These are phyloP conservation scores for Drosophila algonquin DNA, from an alignment of 2,888 invertebrate genomes.

Conservation along the genomic window DNA sequence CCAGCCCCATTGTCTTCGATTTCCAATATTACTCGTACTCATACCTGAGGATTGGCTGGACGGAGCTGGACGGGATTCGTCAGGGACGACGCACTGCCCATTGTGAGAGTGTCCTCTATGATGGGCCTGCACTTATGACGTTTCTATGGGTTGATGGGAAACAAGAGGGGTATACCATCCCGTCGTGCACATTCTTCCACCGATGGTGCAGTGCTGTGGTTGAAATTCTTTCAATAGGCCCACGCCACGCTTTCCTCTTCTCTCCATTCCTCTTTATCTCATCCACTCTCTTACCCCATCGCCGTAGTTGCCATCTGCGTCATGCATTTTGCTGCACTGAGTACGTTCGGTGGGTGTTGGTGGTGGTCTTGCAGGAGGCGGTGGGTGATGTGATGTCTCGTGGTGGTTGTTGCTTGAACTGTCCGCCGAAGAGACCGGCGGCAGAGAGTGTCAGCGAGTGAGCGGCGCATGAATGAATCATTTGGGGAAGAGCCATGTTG, in stretches of 20 bases:
- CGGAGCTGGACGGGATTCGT: background rate
- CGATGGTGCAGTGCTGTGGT: constrained; percentile 22
- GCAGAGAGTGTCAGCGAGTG: constrained; percentile 35
- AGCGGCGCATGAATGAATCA: constrained; percentile 73
- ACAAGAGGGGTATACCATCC: background rate
- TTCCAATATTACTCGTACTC: constrained; percentile 33
- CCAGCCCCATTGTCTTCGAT: constrained; percentile 38
- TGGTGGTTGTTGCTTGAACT: constrained; percentile 20
- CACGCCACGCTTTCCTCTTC: background rate
- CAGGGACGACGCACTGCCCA: background rate
- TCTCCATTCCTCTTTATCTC: background rate
- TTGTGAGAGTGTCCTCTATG: constrained; percentile 5
- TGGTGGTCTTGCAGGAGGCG: constrained; percentile 1
- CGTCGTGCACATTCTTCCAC: constrained; percentile 36
- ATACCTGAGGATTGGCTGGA: background rate
- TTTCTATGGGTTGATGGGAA: background rate
- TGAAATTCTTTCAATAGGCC: constrained; percentile 51
- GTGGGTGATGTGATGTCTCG: constrained; percentile 17
- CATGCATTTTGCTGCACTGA: constrained; percentile 70
- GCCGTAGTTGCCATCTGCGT: constrained; percentile 68
- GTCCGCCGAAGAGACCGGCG: constrained; percentile 19
- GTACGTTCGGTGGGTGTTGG: constrained; percentile 26
- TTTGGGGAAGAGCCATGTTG: constrained; percentile 67
- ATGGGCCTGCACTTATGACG: background rate
- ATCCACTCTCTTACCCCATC: constrained; percentile 25